Evolutionary conservation across 1,140 invertebrate species (phyloP).

Genomic region (Drosophila funebris): DNA sequence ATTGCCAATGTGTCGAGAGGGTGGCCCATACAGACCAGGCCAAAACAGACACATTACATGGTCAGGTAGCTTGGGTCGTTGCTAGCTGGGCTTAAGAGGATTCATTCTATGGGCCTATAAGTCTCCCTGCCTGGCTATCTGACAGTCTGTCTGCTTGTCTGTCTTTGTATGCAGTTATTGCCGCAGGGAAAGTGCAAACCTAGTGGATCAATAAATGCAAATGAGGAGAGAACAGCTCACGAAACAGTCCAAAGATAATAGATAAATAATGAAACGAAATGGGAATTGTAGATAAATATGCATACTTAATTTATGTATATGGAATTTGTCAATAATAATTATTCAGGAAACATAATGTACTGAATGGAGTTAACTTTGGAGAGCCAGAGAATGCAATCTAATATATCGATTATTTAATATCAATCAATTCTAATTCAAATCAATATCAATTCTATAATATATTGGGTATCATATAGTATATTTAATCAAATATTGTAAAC

Average conservation of each 20-base stretch:
- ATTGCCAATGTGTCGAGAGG: constrained; percentile 15
- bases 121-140: background rate
- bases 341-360: no score
- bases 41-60: constrained; percentile 5
- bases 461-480: no score
- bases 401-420: no score
- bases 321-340: no score
- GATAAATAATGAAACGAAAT: constrained; percentile 29
- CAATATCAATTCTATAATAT: no score
- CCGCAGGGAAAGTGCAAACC: constrained; percentile 41
- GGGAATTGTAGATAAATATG: background rate
- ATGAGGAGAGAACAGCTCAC: constrained; percentile 14
- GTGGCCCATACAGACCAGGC: constrained; percentile 40
- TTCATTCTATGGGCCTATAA: background rate
- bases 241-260: constrained; percentile 9
- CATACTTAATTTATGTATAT: background rate
- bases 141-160: background rate
- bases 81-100: constrained; percentile 44
- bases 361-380: no score
- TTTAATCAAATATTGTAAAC: no score
- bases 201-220: constrained; percentile 71
- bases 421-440: no score
- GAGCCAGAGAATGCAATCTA: no score
- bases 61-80: background rate
- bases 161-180: background rate